phyloP scores from a whole-genome alignment of 2,888 invertebrate species.

The Andrena chrysosceles region DNA sequence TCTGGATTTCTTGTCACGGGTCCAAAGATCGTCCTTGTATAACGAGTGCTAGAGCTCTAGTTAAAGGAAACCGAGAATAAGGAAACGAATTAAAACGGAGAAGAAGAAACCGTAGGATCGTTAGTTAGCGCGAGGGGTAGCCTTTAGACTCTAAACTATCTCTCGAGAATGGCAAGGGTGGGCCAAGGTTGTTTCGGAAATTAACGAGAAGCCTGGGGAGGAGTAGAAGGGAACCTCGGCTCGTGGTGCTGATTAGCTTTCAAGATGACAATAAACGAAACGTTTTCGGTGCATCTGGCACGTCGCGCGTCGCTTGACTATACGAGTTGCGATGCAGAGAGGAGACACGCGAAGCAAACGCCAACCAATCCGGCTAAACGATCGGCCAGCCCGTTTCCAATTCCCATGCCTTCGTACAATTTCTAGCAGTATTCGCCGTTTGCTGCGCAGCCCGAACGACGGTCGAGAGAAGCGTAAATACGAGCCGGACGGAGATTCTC shows the following conservation, averaged over 20 bases:
- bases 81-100: constrained; percentile 50
- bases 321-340: constrained; percentile 17
- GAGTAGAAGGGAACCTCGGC: constrained; percentile 13
- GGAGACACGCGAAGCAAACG: constrained; percentile 8
- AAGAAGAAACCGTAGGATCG: constrained; percentile 36
- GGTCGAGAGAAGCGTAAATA: neutral
- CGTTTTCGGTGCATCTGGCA: constrained; percentile 71
- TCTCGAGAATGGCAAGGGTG: constrained; percentile 5
- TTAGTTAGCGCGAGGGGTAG: constrained; percentile 73
- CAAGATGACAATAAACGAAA: constrained; percentile 83
- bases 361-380: no score
- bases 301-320: constrained; percentile 15
- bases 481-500: neutral
- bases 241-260: constrained; percentile 79
- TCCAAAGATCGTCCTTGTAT: constrained; percentile 81
- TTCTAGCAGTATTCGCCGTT: no score
- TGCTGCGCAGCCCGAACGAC: no score
- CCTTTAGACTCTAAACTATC: constrained; percentile 69
- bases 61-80: constrained; percentile 29
- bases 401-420: no score
- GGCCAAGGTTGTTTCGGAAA: neutral
- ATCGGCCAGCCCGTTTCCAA: no score
- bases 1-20: constrained; percentile 81
- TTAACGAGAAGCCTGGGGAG: constrained; percentile 6
- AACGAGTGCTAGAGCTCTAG: constrained; percentile 66